phyloP scores from a whole-genome alignment of 2,113 vertebrate genomes.

The Xiphophorus couchianus region DNA sequence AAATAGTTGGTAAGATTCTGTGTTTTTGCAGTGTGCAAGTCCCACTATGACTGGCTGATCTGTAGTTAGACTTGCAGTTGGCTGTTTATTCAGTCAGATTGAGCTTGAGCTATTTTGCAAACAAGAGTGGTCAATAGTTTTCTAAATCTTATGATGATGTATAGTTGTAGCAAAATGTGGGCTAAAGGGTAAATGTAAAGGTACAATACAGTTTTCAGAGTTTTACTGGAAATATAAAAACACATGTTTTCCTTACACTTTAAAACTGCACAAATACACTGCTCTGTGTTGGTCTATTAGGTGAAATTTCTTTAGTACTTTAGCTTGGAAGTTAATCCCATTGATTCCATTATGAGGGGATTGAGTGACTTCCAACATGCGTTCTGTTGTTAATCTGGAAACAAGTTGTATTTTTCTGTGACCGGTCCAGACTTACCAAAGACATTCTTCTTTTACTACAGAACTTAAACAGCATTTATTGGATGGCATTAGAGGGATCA shows the following conservation, averaged over 20 bases:
- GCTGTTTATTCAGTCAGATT: too few relatives aligned
- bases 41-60: too few relatives aligned
- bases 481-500: not conserved
- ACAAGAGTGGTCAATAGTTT: too few relatives aligned
- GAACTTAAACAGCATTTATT: not conserved
- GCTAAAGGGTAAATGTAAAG: not conserved
- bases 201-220: not conserved
- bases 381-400: not conserved
- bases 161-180: too few relatives aligned
- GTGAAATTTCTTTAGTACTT: not conserved
- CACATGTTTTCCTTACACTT: not conserved
- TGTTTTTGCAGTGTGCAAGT: too few relatives aligned
- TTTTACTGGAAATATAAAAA: not conserved
- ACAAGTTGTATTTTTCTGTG: not conserved
- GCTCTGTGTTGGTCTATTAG: not conserved
- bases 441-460: not conserved
- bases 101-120: too few relatives aligned
- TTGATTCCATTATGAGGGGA: not conserved
- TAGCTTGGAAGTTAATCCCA: not conserved
- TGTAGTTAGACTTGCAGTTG: too few relatives aligned
- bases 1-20: too few relatives aligned
- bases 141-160: too few relatives aligned
- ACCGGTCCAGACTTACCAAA: not conserved
- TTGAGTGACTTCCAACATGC: not conserved
- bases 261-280: not conserved